Evolutionary conservation across 2,888 invertebrate genomes (phyloP), one percentile per base, ranked within the genome.

Genomic region (Periphyllus acericola): DNA sequence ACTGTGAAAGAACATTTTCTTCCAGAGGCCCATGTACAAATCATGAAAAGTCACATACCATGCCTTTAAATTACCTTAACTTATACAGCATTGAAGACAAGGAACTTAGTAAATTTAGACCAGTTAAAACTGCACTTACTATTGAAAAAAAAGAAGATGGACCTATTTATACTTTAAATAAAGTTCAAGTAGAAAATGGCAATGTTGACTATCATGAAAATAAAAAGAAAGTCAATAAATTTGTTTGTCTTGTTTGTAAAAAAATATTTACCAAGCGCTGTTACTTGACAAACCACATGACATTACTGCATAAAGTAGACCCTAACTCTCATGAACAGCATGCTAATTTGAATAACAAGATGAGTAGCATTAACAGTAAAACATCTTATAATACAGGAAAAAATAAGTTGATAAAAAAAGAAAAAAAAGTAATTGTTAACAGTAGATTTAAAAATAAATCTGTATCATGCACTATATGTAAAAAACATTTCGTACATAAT

Each of bases 11-110:
- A 74, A 74, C 21, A 36, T 74, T 74, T 36, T 74, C 36, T 34
- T 34, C 34, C 3, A 34, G 25, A 21, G 74, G 74, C 29, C 36
- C 19, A 36, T 79, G 55, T 21, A 79, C 79, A 34, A 79, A 79
- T 34, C 79, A 79, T 79, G 79, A 79, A 34, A 79, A 79, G 21
- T 79, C 79, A 34, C 55, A 79, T 32, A 79, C 60, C 11, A 3
- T 14, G 11, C 14, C 46, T 46, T 46, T 46, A 46, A 46, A 46
- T 46, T 46, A 46, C 14, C 46, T 46, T 46, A 46, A 46, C 46
- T 14, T 46, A 46, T 46, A 46, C 11, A 46, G 11, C 14, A 46
- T 46, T 46, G 46, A 46, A 14, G 46, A 46, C 71, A 71, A 71
- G 14, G 21, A 36, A 74, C 32, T 36, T 46, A 14, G 11, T 14